Evolutionary conservation across 2,888 invertebrate genomes (phyloP).

Genomic region (Meandrusa payeni): DNA sequence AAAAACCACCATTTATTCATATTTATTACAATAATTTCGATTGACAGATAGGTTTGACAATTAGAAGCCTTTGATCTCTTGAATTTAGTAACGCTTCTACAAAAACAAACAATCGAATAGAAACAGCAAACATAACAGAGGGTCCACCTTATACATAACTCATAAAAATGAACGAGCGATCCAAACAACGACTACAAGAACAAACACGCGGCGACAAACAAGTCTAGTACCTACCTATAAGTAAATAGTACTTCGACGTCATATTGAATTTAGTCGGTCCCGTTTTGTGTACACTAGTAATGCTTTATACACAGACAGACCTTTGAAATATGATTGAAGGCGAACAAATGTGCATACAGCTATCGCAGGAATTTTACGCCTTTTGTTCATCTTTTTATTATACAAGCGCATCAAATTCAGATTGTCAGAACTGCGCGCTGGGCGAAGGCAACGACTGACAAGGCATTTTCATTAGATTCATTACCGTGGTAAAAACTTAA

Average conservation of each 20-base stretch:
- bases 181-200: conserved; percentile 51
- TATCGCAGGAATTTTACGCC: conserved; percentile 11
- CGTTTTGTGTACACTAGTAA: conserved; percentile 22
- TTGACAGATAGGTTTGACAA: no score
- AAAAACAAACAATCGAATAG: conserved; percentile 51
- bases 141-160: conserved; percentile 70
- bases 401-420: conserved; percentile 25
- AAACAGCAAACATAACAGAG: conserved; percentile 56
- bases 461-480: conserved; percentile 75
- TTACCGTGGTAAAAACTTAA: conserved; percentile 77
- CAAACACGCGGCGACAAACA: conserved; percentile 60
- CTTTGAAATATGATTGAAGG: conserved; percentile 25
- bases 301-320: conserved; percentile 23
- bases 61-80: no score
- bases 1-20: no score
- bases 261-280: conserved; percentile 25
- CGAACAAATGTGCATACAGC: conserved; percentile 18
- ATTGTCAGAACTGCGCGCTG: conserved; percentile 26
- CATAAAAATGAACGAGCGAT: conserved; percentile 70
- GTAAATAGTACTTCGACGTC: conserved; percentile 27
- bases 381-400: conserved; percentile 22
- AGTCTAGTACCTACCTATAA: conserved; percentile 32
- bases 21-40: no score
- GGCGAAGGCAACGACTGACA: conserved; percentile 51
- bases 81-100: conserved; percentile 28